Percentiles rank a stretch among this genome's conserved stretches.
phyloP scores from a whole-genome alignment of 2,888 invertebrate genomes.

The Trichopoda pennipes region DNA sequence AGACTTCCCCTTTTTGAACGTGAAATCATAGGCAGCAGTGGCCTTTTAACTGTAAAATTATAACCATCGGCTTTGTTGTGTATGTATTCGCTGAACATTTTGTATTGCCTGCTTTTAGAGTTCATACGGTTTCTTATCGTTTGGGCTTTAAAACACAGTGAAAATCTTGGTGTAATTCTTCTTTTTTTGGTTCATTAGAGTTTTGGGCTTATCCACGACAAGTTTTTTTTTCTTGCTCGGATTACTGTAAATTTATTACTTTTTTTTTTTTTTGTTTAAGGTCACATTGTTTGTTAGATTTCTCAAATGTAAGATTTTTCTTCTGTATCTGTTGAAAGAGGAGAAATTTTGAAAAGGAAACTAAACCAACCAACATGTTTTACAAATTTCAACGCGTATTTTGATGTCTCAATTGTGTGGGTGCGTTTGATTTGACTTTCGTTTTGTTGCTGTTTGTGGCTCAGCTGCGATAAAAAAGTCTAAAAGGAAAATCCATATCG shows the following conservation, averaged over 20 bases:
- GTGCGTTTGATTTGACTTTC: constrained; percentile 57
- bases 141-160: constrained; percentile 31
- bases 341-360: constrained; percentile 52
- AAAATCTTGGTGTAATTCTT: constrained; percentile 28
- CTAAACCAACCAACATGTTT: constrained; percentile 65
- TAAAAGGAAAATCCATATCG: constrained; percentile 62
- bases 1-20: constrained; percentile 12
- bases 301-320: constrained; percentile 25
- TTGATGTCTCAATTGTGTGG: constrained; percentile 67
- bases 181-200: constrained; percentile 1
- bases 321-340: constrained; percentile 40
- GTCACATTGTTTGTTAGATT: constrained; percentile 51
- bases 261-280: constrained; percentile 51
- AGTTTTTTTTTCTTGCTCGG: constrained; percentile 9
- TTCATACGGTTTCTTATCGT: constrained; percentile 24
- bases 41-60: constrained; percentile 56
- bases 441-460: constrained; percentile 33
- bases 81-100: constrained; percentile 23
- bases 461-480: constrained; percentile 52
- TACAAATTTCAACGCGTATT: constrained; percentile 67
- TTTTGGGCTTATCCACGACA: constrained; percentile 30
- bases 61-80: constrained; percentile 54
- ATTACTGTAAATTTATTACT: constrained; percentile 40
- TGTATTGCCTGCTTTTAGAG: constrained; percentile 54
- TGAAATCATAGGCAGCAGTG: constrained; percentile 49